phyloP scores from a whole-genome alignment of 2,113 vertebrate species.

The Aptenodytes patagonicus region DNA sequence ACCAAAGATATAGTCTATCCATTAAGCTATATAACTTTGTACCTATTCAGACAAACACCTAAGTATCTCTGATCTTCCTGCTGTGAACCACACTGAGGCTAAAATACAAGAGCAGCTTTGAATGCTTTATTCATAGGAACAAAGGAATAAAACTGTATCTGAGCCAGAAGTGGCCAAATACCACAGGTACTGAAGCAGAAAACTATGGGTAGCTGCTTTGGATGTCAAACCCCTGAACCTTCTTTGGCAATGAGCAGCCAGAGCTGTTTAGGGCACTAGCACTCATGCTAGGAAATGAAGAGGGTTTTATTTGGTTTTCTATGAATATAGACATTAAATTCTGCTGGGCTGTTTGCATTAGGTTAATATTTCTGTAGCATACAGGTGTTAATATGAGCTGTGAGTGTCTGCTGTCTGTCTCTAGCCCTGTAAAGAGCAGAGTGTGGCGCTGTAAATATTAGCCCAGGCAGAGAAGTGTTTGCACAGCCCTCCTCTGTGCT shows the following conservation, averaged over 20 bases:
- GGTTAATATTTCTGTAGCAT: constrained; percentile 54
- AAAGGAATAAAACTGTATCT: background rate
- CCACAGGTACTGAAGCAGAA: background rate
- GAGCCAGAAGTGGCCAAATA: background rate
- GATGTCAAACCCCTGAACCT: background rate
- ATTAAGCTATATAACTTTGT: background rate
- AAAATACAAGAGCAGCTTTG: background rate
- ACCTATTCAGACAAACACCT: background rate
- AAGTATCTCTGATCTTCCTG: background rate
- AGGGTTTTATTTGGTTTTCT: constrained; percentile 35
- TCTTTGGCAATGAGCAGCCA: background rate
- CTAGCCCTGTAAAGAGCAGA: background rate
- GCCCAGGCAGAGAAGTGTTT: constrained; percentile 16
- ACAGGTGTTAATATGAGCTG: constrained; percentile 39
- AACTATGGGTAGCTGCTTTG: background rate
- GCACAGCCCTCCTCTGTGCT: background rate
- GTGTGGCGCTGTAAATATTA: constrained; percentile 36
- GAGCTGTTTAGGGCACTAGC: background rate
- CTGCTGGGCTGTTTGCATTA: constrained; percentile 41
- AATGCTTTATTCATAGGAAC: background rate
- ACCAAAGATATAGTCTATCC: background rate
- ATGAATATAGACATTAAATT: constrained; percentile 36
- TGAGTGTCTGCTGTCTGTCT: constrained; percentile 19
- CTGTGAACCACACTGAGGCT: background rate
- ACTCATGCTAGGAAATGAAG: background rate